Base-by-base conservation (phyloP, 1,140 invertebrate species). In the Aethina tumida region DNA sequence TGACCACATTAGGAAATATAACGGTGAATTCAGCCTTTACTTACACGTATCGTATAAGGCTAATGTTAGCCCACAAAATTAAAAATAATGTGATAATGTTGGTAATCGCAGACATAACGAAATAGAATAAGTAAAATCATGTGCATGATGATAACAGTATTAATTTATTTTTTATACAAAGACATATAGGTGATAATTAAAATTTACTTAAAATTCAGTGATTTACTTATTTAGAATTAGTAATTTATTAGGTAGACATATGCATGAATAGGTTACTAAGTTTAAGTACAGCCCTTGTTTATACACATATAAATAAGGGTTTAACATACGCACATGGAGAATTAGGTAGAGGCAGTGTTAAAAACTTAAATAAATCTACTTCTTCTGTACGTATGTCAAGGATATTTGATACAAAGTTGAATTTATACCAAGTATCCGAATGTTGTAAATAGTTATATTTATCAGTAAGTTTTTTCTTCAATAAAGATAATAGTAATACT, bases 281-380 rank as follows among this genome's bases (percentile, higher is more conserved):
- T n/a, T 44, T 44, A 50, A n/a, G n/a, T n/a, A n/a, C n/a, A n/a
- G n/a, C n/a, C n/a, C n/a, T n/a, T n/a, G n/a, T n/a, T n/a, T n/a
- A n/a, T n/a, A n/a, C n/a, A n/a, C n/a, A n/a, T n/a, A n/a, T n/a
- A n/a, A n/a, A n/a, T n/a, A n/a, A n/a, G n/a, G n/a, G n/a, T n/a
- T n/a, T n/a, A n/a, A n/a, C n/a, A n/a, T n/a, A n/a, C 49, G 31
- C 47, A 37, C 49, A 47, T 32, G 49, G 49, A 50, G 49, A 43
- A 50, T 47, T 39, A 41, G 45, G 30, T 41, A 42, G 10, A 30
- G 29, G 10, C 2, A 26, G 6, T 36, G 12, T 32, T 12, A 39
- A 32, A n/a, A 25, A 18, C 34, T 32, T 1, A 27, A 6, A 10
- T 28, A 13, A 28, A 34, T 28, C 46, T 45, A 46, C 49, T 52